A percentile compares a stretch with the other conserved stretches of the same genome.
Conservation (phyloP, 1,140 invertebrate species). For the Drosophila yakuba region DNA sequence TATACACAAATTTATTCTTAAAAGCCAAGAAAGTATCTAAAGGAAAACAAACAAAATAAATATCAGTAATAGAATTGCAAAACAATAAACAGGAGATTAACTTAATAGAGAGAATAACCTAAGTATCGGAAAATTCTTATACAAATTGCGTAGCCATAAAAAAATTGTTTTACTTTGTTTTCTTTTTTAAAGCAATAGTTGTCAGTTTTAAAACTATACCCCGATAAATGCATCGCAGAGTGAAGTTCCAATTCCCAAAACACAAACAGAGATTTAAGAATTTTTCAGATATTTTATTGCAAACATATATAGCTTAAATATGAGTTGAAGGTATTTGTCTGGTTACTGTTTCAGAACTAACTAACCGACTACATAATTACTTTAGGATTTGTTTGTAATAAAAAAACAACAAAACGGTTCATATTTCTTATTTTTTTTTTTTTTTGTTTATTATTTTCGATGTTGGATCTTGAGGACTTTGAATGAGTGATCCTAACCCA, state of each 20-base stretch:
- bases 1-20: too few relatives aligned
- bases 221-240: background rate
- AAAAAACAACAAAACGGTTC: constrained; percentile 49
- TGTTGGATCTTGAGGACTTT: constrained; percentile 24
- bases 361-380: constrained; percentile 69
- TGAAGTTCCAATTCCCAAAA: background rate
- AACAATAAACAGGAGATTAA: too few relatives aligned
- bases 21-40: too few relatives aligned
- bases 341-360: constrained; percentile 73
- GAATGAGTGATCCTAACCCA: constrained; percentile 17
- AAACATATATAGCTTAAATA: constrained; percentile 80
- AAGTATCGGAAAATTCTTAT: too few relatives aligned
- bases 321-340: constrained; percentile 78
- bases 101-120: too few relatives aligned
- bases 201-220: too few relatives aligned
- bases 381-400: constrained; percentile 58
- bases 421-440: background rate
- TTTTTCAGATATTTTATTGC: constrained; percentile 80
- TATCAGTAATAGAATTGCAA: too few relatives aligned
- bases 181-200: too few relatives aligned
- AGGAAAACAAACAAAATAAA: too few relatives aligned
- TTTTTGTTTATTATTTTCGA: constrained; percentile 2
- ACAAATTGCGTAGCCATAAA: too few relatives aligned
- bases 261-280: constrained; percentile 13
- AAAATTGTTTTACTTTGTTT: too few relatives aligned